Evolutionary conservation across 2,113 vertebrate species (phyloP), one percentile per base, ranked within the genome.

Genomic region (Nestor notabilis): DNA sequence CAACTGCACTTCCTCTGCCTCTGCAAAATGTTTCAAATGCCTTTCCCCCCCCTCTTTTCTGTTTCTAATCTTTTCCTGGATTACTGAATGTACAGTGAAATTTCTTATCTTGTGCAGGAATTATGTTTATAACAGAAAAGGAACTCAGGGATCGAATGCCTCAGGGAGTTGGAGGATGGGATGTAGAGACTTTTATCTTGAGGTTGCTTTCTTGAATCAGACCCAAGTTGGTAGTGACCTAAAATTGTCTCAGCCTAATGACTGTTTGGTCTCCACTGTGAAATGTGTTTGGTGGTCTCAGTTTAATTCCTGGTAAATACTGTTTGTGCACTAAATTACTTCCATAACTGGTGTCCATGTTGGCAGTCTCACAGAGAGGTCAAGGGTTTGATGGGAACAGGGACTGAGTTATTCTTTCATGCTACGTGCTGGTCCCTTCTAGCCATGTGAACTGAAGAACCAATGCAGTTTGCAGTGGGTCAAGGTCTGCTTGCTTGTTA

Each of bases 51-150:
- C 37, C 0, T 1, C 12, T 46, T 83, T 89, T 92, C 90, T 96
- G 92, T 95, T 96, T 93, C 63, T 95, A 97, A 96, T 97, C 69
- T 96, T 93, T 87, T 96, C 89, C 89, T 89, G 94, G 96, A 95
- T 95, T 97, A 92, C 77, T 93, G 81, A 90, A 91, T 63, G 63
- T 66, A 90, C 85, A 95, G 84, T 61, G 85, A 91, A 95, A 94
- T 61, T 84, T 94, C 94, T 96, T 97, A 95, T 97, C 96, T 96
- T 6, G 9, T 29, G 63, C 61, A 89, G 74, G 83, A 95, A 91
- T 95, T 95, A 90, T 94, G 90, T 94, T 96, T 95, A 87, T 76
- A 93, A 85, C 69, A 92, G 77, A 93, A 94, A 92, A 95, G 55
- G 83, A 95, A 92, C 72, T 92, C 56, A n/a, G 65, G 52, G 72